A percentile compares a stretch with the other conserved stretches of the same genome.
Conservation (phyloP, 2,113 vertebrate species). For the Perognathus longimembris region DNA sequence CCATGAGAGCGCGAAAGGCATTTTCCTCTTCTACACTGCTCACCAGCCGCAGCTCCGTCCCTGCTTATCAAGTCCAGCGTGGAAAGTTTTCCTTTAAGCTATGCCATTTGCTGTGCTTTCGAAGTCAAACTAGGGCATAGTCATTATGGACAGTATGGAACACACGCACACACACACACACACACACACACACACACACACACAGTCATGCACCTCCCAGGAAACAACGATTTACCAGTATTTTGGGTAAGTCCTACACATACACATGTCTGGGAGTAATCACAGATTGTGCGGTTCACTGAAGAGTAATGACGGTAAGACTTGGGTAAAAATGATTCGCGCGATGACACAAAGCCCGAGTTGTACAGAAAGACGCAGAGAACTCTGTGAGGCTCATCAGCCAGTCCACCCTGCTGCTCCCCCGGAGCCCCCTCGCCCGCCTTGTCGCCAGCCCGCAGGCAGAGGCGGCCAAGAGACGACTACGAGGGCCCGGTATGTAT, state of each 20-base stretch:
- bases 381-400: not conserved
- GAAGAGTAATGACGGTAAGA: slow-evolving; percentile 7
- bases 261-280: not conserved
- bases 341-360: not conserved
- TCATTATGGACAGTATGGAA: not conserved
- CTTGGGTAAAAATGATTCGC: not conserved
- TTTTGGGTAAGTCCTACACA: not conserved
- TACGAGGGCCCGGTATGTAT: no score
- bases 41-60: not conserved
- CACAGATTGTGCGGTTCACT: not conserved
- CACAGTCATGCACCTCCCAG: no score
- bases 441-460: no score
- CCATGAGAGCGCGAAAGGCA: not conserved
- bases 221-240: not conserved
- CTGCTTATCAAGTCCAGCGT: not conserved
- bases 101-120: not conserved
- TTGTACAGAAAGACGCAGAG: not conserved
- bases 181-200: not conserved
- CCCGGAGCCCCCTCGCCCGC: no score
- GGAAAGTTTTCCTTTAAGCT: not conserved
- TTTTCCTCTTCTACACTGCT: not conserved
- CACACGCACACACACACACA: not conserved
- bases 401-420: no score
- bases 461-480: no score
- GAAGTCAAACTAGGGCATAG: not conserved